Conservation (phyloP, 2,797 vertebrate genomes). For the Enoplosus armatus region DNA sequence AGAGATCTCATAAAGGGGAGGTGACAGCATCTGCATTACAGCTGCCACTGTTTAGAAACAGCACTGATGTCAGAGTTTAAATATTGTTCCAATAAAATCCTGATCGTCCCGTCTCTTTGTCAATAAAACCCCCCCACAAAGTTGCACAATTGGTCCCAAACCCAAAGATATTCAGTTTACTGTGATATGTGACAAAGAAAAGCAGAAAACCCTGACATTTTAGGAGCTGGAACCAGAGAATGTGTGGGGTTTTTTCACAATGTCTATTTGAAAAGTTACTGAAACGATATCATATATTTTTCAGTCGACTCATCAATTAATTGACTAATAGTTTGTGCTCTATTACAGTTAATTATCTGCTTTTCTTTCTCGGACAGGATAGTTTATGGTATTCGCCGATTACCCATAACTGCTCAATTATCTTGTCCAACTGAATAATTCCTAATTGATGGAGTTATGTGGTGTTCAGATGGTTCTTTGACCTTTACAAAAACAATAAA, state of each 20-base stretch:
- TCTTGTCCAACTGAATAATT: background rate
- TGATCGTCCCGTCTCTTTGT: background rate
- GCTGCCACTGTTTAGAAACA: conserved; percentile 13
- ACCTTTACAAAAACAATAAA: background rate
- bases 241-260: background rate
- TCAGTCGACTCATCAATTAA: background rate
- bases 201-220: background rate
- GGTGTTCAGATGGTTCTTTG: background rate
- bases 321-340: background rate
- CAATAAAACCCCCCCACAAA: background rate
- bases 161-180: background rate
- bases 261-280: background rate
- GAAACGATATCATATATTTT: background rate
- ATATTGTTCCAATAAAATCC: background rate
- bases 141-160: background rate
- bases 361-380: background rate
- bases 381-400: background rate
- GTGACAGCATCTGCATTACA: background rate
- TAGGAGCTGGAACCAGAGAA: background rate
- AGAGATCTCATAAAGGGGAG: conserved; percentile 7
- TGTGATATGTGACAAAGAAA: background rate
- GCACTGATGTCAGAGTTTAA: conserved; percentile 16
- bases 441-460: background rate
- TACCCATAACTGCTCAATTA: background rate
- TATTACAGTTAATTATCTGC: no score